Conservation (phyloP, 2,888 invertebrate genomes). For the Agrochola circellaris region DNA sequence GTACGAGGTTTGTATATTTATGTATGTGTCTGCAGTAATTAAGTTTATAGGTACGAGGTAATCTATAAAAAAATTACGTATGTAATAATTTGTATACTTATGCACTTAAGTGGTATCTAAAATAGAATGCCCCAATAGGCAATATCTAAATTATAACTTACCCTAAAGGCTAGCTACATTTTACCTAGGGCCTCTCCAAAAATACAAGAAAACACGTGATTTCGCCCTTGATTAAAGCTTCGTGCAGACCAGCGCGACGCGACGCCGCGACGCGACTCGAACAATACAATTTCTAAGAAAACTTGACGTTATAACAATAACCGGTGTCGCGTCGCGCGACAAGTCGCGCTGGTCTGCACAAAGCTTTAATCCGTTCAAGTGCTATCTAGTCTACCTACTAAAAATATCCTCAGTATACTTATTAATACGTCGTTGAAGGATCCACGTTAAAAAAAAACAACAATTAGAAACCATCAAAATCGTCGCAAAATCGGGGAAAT, state of each 20-base stretch:
- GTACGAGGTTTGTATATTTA: background rate
- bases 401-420: background rate
- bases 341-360: no score
- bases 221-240: no score
- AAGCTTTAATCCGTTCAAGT: background rate
- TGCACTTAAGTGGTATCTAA: background rate
- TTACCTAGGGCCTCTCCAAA: background rate
- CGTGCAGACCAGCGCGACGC: no score
- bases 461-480: background rate
- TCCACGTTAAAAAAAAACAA: background rate
- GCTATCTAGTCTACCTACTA: background rate
- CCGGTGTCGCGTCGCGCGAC: no score
- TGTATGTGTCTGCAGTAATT: slow-evolving; percentile 11
- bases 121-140: background rate
- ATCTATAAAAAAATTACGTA: background rate
- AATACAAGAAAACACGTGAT: background rate
- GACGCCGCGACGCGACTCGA: no score
- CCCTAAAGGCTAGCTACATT: no score
- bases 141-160: background rate
- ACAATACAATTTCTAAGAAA: no score
- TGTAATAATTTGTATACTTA: background rate
- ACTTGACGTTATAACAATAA: no score
- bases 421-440: background rate
- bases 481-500: background rate
- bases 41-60: background rate